Percentiles rank a stretch among this genome's conserved stretches.
Conservation (phyloP, 2,797 vertebrate species). For the Mus spretus region DNA sequence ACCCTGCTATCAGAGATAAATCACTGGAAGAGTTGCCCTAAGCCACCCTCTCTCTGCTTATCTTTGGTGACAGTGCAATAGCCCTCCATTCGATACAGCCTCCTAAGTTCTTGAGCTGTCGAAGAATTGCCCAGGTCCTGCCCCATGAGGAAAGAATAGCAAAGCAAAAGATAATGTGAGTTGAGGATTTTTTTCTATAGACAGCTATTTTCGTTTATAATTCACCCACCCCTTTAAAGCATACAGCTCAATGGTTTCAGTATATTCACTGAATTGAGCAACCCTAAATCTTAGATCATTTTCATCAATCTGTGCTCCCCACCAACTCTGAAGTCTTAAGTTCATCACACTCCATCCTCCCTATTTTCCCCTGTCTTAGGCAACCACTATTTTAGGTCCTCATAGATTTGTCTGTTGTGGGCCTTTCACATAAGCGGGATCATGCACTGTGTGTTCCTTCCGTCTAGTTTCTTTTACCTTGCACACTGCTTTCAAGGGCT, state of each 20-base stretch:
- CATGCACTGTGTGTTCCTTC: background rate
- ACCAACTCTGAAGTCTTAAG: background rate
- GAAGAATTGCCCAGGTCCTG: background rate
- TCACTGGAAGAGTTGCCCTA: background rate
- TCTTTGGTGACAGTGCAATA: background rate
- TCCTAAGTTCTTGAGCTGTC: background rate
- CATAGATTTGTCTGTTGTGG: background rate
- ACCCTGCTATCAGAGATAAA: background rate
- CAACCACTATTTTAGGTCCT: background rate
- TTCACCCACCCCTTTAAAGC: background rate
- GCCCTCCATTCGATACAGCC: background rate
- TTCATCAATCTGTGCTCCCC: background rate
- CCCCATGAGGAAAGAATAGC: slow-evolving; percentile 26
- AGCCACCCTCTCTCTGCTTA: background rate
- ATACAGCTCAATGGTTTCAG: background rate
- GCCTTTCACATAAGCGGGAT: background rate
- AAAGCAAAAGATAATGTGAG: slow-evolving; percentile 9
- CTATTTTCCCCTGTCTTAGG: background rate
- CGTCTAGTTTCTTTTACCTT: background rate
- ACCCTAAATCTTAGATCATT: background rate
- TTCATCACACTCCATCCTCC: background rate
- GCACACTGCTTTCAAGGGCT: background rate
- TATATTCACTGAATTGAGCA: background rate
- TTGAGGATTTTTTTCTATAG: background rate
- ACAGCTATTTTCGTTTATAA: background rate